These are phyloP conservation scores for Trinectes maculatus DNA, from an alignment of 2,113 vertebrate genomes.

Conservation along the genomic window DNA sequence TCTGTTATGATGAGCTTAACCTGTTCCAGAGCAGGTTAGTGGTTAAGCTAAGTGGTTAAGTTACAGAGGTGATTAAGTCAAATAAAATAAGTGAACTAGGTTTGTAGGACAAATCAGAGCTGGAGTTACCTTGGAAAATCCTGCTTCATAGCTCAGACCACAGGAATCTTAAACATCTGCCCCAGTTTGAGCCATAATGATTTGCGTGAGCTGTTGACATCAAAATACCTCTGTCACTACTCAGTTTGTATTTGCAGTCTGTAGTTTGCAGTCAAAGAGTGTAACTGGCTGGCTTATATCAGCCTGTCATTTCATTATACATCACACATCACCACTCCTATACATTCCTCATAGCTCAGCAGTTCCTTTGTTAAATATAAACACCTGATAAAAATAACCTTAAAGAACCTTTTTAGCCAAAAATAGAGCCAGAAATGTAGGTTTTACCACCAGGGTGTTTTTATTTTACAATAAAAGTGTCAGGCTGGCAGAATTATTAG, in stretches of 20 bases:
- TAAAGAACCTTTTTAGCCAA: background rate
- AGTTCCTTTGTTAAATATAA: background rate
- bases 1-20: too few species aligned
- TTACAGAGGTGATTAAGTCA: too few species aligned
- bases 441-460: background rate
- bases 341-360: constrained; percentile 4
- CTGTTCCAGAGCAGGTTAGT: too few species aligned
- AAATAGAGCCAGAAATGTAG: constrained; percentile 4
- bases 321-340: background rate
- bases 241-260: constrained; percentile 6
- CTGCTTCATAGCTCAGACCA: too few species aligned
- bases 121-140: too few species aligned
- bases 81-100: too few species aligned
- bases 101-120: too few species aligned
- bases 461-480: background rate
- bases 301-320: background rate
- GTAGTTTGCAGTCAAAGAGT: background rate
- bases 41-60: too few species aligned
- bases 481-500: background rate
- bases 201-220: background rate
- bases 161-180: constrained; percentile 6
- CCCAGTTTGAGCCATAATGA: constrained; percentile 1
- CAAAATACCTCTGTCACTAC: constrained; percentile 12
- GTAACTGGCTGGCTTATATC: constrained; percentile 20
- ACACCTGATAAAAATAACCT: background rate